A percentile compares a stretch with the other conserved stretches of the same genome.
Evolutionary conservation across 2,888 invertebrate species (phyloP).

Genomic region (Flabesymbios commensalis): DNA sequence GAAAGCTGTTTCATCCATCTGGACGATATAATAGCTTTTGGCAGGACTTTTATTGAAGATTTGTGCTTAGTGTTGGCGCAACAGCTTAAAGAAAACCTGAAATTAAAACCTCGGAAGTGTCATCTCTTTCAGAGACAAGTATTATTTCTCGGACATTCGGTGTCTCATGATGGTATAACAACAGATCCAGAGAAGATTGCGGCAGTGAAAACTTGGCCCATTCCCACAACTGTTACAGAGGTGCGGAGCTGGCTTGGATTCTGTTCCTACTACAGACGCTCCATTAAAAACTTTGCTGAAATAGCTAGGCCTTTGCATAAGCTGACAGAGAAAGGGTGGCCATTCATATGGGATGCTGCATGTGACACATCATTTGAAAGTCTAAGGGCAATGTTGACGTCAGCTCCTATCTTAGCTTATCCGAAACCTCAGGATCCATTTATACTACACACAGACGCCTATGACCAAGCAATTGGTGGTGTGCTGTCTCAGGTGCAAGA

Average conservation of each 20-base stretch:
- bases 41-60: not conserved
- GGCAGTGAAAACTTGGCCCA: slow-evolving; percentile 7
- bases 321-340: slow-evolving; percentile 6
- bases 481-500: slow-evolving; percentile 15
- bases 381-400: slow-evolving; percentile 5
- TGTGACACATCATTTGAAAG: slow-evolving; percentile 8
- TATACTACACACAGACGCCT: slow-evolving; percentile 6
- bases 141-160: slow-evolving; percentile 23
- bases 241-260: slow-evolving; percentile 4
- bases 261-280: slow-evolving; percentile 1
- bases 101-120: slow-evolving; percentile 9
- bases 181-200: slow-evolving; percentile 16
- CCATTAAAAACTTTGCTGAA: slow-evolving; percentile 1
- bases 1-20: slow-evolving; percentile 9
- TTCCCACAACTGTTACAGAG: not conserved
- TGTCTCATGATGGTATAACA: slow-evolving; percentile 8
- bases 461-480: slow-evolving; percentile 1
- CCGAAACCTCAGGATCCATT: not conserved
- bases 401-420: slow-evolving; percentile 15
- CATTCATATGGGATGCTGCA: slow-evolving; percentile 16
- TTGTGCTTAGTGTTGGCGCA: not conserved
- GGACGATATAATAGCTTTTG: slow-evolving; percentile 20
- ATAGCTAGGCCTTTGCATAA: not conserved
- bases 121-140: slow-evolving; percentile 10
- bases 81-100: not conserved